These are phyloP conservation scores for Columba janthina DNA, from an alignment of 2,113 vertebrate species.

Conservation along the genomic window DNA sequence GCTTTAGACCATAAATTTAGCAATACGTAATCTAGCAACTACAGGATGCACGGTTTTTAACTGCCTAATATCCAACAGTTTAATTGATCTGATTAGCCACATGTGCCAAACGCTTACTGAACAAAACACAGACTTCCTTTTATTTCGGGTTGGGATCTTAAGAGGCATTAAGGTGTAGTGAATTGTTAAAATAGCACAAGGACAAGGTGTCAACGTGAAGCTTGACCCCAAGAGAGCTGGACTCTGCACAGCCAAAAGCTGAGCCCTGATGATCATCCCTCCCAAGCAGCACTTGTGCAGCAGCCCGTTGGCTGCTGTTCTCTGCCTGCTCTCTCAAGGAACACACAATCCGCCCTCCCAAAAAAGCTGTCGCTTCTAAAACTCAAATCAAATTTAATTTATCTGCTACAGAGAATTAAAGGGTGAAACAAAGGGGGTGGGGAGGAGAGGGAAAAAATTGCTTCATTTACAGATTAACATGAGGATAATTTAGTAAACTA, in stretches of 20 bases:
- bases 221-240: background rate
- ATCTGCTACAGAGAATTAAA: background rate
- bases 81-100: background rate
- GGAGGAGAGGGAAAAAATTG: background rate
- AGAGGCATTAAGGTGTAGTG: background rate
- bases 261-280: rapidly evolving
- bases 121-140: background rate
- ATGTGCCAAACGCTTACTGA: background rate
- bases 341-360: background rate
- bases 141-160: background rate
- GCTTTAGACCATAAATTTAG: background rate
- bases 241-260: background rate
- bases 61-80: background rate
- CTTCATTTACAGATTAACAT: background rate
- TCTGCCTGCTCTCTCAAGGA: background rate
- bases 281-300: background rate
- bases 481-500: background rate
- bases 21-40: background rate
- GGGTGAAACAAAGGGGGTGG: background rate
- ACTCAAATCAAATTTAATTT: background rate
- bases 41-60: background rate
- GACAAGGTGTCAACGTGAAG: background rate
- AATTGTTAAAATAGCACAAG: background rate
- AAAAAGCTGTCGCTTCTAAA: background rate
- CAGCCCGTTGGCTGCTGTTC: background rate